These are phyloP conservation scores for Nasonia vitripennis DNA, from an alignment of 1,140 invertebrate species.

Conservation along the genomic window DNA sequence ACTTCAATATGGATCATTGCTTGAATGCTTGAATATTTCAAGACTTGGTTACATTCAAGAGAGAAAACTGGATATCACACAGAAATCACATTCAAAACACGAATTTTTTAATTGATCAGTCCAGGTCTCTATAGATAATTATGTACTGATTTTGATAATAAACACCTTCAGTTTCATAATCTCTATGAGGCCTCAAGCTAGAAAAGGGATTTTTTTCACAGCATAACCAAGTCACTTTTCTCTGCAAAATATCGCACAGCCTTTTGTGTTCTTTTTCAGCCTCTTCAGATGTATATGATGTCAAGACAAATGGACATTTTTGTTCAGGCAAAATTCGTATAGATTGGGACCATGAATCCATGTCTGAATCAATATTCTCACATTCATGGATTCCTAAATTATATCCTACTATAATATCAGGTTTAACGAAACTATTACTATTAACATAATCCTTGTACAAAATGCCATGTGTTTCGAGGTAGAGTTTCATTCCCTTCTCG, in stretches of 20 bases:
- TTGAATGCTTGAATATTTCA: not conserved
- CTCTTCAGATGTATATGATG: conserved; percentile 63
- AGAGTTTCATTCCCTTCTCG: conserved; percentile 52
- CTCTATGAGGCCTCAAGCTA: conserved; percentile 65
- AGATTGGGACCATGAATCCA: conserved; percentile 62
- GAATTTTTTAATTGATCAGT: conserved; percentile 43
- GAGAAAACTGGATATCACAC: conserved; percentile 27
- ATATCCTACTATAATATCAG: conserved; percentile 65
- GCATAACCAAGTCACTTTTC: conserved; percentile 52
- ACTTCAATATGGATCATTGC: not conserved
- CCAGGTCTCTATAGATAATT: conserved; percentile 63
- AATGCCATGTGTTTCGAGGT: conserved; percentile 49
- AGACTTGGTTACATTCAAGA: conserved; percentile 15
- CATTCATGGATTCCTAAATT: conserved; percentile 66
- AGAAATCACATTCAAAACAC: conserved; percentile 38
- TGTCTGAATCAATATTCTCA: conserved; percentile 54
- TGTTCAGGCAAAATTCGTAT: conserved; percentile 57
- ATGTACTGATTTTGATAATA: conserved; percentile 68
- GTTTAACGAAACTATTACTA: conserved; percentile 54
- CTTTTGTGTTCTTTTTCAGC: conserved; percentile 61
- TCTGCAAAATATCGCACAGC: conserved; percentile 57
- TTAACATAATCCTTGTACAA: conserved; percentile 61
- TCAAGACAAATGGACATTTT: conserved; percentile 65
- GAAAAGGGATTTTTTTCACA: conserved; percentile 64
- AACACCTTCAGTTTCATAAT: conserved; percentile 62